These are phyloP conservation scores for Halcyon chelicuti DNA, from an alignment of 2,797 vertebrate genomes.

Conservation along the genomic window DNA sequence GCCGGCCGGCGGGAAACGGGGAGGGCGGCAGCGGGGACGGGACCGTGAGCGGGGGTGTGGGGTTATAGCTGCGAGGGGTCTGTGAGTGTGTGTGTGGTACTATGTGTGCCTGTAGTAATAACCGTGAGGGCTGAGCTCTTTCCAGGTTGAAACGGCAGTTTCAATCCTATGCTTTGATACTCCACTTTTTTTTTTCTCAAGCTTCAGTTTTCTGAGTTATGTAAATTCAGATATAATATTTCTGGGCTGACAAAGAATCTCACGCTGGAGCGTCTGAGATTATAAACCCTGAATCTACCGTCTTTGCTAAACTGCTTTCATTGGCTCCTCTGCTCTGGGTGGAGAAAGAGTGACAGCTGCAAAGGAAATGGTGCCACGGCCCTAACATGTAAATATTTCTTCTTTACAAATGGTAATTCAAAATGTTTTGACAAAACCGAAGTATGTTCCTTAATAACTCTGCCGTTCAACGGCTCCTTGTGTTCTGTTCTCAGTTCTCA, in stretches of 20 bases:
- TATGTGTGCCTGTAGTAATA: no score
- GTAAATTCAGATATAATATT: neutral
- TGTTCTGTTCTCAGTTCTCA: neutral
- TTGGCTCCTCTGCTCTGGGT: neutral
- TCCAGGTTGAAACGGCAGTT: neutral
- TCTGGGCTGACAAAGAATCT: neutral
- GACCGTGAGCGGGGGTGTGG: no score
- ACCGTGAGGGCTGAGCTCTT: no score
- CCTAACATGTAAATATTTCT: neutral
- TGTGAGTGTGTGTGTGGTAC: no score
- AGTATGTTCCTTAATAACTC: neutral
- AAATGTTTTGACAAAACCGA: constrained; percentile 5
- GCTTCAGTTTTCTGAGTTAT: neutral
- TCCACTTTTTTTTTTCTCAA: neutral
- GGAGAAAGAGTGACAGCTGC: neutral
- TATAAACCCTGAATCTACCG: neutral
- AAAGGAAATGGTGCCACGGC: neutral
- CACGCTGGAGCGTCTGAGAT: neutral
- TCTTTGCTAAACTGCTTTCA: neutral
- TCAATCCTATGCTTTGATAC: neutral
- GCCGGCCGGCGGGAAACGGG: neutral
- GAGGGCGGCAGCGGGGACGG: no score
- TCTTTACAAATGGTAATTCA: constrained; percentile 23
- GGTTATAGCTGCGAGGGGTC: no score
- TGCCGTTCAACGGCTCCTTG: neutral